Conservation (phyloP, 2,113 vertebrate species). For the Pachypanchax playfairii region DNA sequence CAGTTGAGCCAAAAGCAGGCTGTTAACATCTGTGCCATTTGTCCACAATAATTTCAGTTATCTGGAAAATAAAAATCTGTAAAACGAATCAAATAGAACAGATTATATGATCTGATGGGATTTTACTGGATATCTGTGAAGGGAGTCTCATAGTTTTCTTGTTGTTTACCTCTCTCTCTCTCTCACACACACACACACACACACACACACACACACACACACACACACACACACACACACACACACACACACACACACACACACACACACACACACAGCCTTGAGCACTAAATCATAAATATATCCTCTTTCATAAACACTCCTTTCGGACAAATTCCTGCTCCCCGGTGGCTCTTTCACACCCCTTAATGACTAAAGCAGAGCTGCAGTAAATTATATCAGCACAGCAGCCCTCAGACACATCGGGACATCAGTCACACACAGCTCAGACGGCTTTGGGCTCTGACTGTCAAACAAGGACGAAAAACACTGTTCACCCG, state of each 20-base stretch:
- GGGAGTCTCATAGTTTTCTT: neutral
- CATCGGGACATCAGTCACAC: slow-evolving; percentile 84
- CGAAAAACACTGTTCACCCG: slow-evolving; percentile 50
- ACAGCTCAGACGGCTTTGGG: slow-evolving; percentile 56
- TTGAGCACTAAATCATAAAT: slow-evolving; percentile 85
- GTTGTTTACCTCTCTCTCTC: neutral
- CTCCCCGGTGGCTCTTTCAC: slow-evolving; percentile 85
- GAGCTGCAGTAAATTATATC: slow-evolving; percentile 86
- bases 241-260: slow-evolving; percentile 1
- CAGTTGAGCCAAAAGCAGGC: too few species aligned
- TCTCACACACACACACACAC: neutral
- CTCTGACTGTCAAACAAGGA: slow-evolving; percentile 45
- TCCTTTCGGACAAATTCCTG: slow-evolving; percentile 77
- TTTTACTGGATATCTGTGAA: neutral
- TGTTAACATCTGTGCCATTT: too few species aligned
- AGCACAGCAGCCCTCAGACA: slow-evolving; percentile 79
- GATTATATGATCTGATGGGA: neutral
- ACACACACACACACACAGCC: neutral
- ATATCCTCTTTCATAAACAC: slow-evolving; percentile 76
- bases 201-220: slow-evolving; percentile 4
- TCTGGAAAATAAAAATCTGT: too few species aligned
- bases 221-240: neutral
- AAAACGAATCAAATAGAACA: neutral
- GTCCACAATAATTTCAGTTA: too few species aligned
- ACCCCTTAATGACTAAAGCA: slow-evolving; percentile 92